phyloP scores from a whole-genome alignment of 2,113 vertebrate species.

The Paracanthobrama guichenoti region DNA sequence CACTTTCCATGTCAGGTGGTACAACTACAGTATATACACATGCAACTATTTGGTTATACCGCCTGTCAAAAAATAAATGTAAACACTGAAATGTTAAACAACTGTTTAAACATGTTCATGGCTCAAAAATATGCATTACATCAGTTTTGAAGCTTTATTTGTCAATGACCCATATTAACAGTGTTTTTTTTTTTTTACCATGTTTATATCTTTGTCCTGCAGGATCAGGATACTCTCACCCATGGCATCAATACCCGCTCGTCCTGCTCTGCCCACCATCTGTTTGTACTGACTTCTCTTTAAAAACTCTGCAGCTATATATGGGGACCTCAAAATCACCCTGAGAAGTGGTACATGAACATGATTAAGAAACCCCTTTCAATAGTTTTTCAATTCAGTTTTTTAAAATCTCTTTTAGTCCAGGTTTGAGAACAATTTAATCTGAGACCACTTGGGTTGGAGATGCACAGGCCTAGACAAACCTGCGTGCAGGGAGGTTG shows the following conservation, averaged over 20 bases:
- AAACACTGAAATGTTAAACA: no score
- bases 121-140: no score
- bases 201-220: constrained; percentile 84
- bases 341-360: constrained; percentile 64
- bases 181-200: constrained; percentile 70
- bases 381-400: no score
- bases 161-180: no score
- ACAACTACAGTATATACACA: no score
- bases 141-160: no score
- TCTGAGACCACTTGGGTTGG: background rate
- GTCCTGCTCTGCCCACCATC: constrained; percentile 93
- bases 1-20: no score
- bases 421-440: background rate
- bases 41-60: no score
- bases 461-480: constrained; percentile 29
- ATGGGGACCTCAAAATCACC: constrained; percentile 93
- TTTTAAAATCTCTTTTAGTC: no score
- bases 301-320: constrained; percentile 87
- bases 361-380: background rate
- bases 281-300: constrained; percentile 94
- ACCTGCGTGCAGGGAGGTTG: constrained; percentile 96
- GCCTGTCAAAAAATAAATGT: no score
- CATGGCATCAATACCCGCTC: constrained; percentile 87
- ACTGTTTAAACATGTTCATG: no score
- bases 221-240: constrained; percentile 94